Evolutionary conservation across 2,888 invertebrate genomes (phyloP), one percentile per base, ranked within the genome.

Genomic region (Calameuta pallipes): DNA sequence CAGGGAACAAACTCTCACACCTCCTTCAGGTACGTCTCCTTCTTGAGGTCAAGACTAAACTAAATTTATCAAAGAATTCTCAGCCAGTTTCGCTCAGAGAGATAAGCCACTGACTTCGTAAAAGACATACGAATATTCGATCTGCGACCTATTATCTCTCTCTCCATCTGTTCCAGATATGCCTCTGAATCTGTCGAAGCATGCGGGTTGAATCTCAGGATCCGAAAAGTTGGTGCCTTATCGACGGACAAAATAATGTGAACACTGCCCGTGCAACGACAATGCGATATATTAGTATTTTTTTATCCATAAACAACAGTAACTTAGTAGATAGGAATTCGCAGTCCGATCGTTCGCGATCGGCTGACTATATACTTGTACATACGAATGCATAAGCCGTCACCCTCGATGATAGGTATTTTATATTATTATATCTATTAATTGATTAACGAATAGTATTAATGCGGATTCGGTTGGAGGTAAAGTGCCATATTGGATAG

Each of bases 161-260:
- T 71, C 31, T 71, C 13, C 34, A 3, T 71, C 13, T 71, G 83
- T 95, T 95, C 80, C 94, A 97, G 97, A 97, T 96, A 95, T 96
- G 94, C 97, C 97, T 92, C 93, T 97, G 92, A 97, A 97, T 93
- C 94, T 97, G 93, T 97, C 97, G 90, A 97, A 97, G 94, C 96
- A 97, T 94, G 93, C 93, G 89, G 93, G 94, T 91, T 94, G 93
- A 93, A 91, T 90, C 90, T 90, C 91, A 90, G 89, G 89, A 91
- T 89, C 87, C 87, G 83, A 85, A 85, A 69, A 83, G 82, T 83
- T 84, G 85, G 85, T 85, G 85, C 85, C 85, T 85, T 85, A 88
- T 85, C 83, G 83, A 83, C 87, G 86, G 87, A 88, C 81, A 87
- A 87, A 87, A 82, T 84, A 87, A 87, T 84, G 87, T 81, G 85